phyloP scores from a whole-genome alignment of 2,113 vertebrate species.

The Platysternon megacephalum region DNA sequence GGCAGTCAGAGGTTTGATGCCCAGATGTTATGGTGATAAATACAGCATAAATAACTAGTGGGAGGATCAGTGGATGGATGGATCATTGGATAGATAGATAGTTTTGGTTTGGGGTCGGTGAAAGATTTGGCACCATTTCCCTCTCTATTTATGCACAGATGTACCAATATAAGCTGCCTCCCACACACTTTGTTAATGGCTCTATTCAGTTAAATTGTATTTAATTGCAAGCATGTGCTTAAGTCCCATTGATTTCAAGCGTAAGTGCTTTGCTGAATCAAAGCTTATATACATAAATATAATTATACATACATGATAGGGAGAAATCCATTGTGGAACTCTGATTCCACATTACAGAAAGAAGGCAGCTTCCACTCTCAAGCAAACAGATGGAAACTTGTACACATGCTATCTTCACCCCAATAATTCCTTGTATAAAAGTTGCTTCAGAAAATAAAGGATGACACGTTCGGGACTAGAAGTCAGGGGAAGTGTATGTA shows the following conservation, averaged over 20 bases:
- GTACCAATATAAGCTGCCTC: not conserved
- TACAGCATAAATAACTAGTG: not conserved
- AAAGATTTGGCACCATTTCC: not conserved
- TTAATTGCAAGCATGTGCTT: not conserved
- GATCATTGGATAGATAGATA: not conserved
- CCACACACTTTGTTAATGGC: not conserved
- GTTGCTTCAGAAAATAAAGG: not conserved
- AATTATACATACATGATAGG: fast-evolving
- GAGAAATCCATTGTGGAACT: constrained; percentile 9
- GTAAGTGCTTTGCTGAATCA: not conserved
- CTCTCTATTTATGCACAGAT: not conserved
- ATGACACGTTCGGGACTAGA: not conserved
- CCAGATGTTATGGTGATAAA: not conserved
- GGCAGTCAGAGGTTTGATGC: not conserved
- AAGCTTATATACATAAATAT: not conserved
- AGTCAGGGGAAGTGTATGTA: constrained; percentile 49
- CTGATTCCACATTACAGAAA: not conserved
- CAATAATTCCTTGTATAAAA: constrained; percentile 38
- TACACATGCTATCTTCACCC: not conserved
- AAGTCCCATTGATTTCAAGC: not conserved
- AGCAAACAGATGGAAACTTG: not conserved
- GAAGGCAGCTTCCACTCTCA: not conserved
- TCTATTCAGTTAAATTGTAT: not conserved
- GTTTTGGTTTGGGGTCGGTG: not conserved
- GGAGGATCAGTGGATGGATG: not conserved